Evolutionary conservation across 1,140 invertebrate species (phyloP).

Genomic region (Drosophila leontia): DNA sequence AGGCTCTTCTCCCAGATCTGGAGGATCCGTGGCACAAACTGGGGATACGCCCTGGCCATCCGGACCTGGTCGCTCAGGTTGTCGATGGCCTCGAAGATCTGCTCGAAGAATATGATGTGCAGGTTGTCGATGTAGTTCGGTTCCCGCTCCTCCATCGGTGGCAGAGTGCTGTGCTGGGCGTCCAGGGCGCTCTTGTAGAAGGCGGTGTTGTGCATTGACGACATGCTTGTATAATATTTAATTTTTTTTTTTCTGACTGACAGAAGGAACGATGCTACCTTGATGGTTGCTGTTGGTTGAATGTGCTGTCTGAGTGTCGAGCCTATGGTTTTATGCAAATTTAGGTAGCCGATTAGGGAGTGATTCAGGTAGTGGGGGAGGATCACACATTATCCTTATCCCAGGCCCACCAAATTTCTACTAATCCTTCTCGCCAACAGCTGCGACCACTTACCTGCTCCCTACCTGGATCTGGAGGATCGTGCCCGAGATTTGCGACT

Average conservation of each 20-base stretch:
- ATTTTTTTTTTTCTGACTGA: conserved; percentile 7
- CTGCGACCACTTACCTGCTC: conserved; percentile 25
- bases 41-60: conserved; percentile 74
- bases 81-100: conserved; percentile 70
- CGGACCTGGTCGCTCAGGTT: conserved; percentile 64
- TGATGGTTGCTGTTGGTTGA: conserved; percentile 18
- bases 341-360: conserved; percentile 32
- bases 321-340: conserved; percentile 30
- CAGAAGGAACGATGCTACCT: conserved; percentile 14
- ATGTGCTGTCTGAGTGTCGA: conserved; percentile 14
- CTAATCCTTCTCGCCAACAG: conserved; percentile 16
- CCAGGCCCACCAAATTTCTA: not conserved
- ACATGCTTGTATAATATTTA: conserved; percentile 7
- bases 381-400: conserved; percentile 29
- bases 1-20: conserved; percentile 55
- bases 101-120: conserved; percentile 73
- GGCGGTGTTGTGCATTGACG: conserved; percentile 34
- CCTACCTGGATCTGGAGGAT: conserved; percentile 42
- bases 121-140: conserved; percentile 72
- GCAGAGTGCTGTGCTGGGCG: conserved; percentile 13
- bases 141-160: conserved; percentile 9
- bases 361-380: conserved; percentile 23
- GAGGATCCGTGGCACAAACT: conserved; percentile 57
- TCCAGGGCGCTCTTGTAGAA: conserved; percentile 52
- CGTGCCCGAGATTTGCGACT: conserved; percentile 35